Conservation (phyloP, 2,113 vertebrate species). For the Bos indicus region DNA sequence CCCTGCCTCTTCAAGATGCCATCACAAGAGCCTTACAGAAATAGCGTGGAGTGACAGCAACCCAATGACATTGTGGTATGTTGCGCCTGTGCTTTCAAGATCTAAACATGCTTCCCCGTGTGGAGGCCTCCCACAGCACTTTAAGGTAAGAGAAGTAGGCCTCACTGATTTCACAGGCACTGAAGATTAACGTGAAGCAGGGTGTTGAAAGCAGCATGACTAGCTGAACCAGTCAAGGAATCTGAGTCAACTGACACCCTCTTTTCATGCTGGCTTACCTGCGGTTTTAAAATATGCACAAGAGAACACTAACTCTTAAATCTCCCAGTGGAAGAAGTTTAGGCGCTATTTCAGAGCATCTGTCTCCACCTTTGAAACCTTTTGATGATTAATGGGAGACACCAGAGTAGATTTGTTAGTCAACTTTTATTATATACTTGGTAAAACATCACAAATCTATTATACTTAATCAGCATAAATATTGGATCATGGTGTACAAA, state of each 20-base stretch:
- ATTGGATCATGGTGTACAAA: not conserved
- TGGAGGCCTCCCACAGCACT: not conserved
- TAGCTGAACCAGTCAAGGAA: not conserved
- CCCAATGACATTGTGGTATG: rapidly evolving
- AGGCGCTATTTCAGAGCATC: not conserved
- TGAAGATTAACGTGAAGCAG: not conserved
- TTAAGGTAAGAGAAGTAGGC: not conserved
- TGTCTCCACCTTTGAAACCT: not conserved
- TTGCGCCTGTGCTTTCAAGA: not conserved
- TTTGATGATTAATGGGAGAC: not conserved
- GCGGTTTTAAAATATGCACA: not conserved
- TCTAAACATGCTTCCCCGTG: not conserved
- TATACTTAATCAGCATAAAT: not conserved
- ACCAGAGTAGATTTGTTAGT: not conserved
- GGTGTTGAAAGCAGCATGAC: not conserved
- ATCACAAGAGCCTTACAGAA: not conserved
- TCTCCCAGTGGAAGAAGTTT: not conserved
- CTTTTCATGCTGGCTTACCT: not conserved
- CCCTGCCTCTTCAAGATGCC: not conserved
- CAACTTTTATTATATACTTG: not conserved
- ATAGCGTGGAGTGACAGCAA: not conserved
- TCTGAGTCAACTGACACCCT: not conserved
- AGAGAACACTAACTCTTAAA: not conserved
- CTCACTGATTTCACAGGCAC: not conserved
- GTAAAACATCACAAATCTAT: not conserved